Base-by-base conservation (phyloP, 2,888 invertebrate species). In the Pseudococcus jackbeardsleyi region DNA sequence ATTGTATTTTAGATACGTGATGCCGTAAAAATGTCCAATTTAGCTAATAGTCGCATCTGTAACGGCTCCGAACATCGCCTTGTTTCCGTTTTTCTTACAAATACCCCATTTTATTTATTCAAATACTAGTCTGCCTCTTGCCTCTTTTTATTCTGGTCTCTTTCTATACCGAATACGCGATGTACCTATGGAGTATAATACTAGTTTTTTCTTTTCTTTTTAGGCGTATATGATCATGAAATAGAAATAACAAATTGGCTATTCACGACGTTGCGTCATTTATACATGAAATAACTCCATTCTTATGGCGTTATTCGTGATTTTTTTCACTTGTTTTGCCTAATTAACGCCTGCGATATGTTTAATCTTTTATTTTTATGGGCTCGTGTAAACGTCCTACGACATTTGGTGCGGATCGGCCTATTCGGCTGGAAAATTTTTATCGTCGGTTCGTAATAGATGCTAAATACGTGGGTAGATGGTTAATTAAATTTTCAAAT, bases 1-100 rank as follows among this genome's bases (percentile, higher is more conserved):
- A 64, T 86, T 86, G 86, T 86, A 86, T 86, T 86, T 86, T 86
- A 86, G 86, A 86, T 77, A 86, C 86, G 86, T 86, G 86, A 86
- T 86, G 86, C 86, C 86, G 86, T 86, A 86, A 86, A 86, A 86
- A 86, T 86, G 86, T 86, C 86, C 86, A 86, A 86, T 86, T 86
- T 86, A 86, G 86, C 86, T 86, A 86, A 86, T 86, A 86, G 86
- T 86, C 86, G 64, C 86, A 86, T 86, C 86, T 86, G 72, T 86
- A 86, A 86, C 64, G 59, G 72, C 86, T 64, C 64, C 11, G 77
- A 86, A 86, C 33, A 72, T 72, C 72, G 72, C 68, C 86, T 72
- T 86, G 86, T 86, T 86, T 86, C 72, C 68, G 72, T 46, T 68
- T 86, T 64, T 72, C 68, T 72, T 26, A 86, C 68, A 68, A 46